These are phyloP conservation scores for Dexiosoma caninum DNA, from an alignment of 2,888 invertebrate genomes.

Conservation along the genomic window DNA sequence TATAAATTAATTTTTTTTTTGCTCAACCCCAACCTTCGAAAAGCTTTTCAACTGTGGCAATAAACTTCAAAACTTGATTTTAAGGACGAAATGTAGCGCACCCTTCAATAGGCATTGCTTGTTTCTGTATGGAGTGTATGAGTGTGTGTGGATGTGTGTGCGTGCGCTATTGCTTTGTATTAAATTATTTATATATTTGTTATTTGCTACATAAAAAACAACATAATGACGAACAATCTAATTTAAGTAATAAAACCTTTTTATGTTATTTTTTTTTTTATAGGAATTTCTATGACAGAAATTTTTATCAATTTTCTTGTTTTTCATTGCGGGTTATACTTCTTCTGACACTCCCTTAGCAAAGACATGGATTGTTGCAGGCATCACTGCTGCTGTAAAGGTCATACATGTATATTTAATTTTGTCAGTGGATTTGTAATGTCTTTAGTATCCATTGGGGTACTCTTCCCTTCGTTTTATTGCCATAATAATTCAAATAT, in stretches of 20 bases:
- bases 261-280: not conserved
- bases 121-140: no score
- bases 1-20: not conserved
- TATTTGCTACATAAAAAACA: not conserved
- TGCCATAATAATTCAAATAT: no score
- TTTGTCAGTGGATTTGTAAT: not conserved
- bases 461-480: no score
- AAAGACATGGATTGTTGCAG: not conserved
- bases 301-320: not conserved
- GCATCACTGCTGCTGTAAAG: not conserved
- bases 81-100: slow-evolving; percentile 10
- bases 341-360: slow-evolving; percentile 23
- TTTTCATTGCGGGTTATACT: not conserved
- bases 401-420: not conserved
- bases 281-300: not conserved
- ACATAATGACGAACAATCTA: not conserved
- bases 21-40: not conserved
- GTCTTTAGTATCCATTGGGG: no score
- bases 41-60: not conserved
- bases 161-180: no score
- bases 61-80: not conserved
- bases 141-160: not conserved
- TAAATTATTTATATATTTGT: not conserved
- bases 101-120: not conserved
- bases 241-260: slow-evolving; percentile 6